These are phyloP conservation scores for Peromyscus nudipes DNA, from an alignment of 2,797 vertebrate genomes.

Conservation along the genomic window DNA sequence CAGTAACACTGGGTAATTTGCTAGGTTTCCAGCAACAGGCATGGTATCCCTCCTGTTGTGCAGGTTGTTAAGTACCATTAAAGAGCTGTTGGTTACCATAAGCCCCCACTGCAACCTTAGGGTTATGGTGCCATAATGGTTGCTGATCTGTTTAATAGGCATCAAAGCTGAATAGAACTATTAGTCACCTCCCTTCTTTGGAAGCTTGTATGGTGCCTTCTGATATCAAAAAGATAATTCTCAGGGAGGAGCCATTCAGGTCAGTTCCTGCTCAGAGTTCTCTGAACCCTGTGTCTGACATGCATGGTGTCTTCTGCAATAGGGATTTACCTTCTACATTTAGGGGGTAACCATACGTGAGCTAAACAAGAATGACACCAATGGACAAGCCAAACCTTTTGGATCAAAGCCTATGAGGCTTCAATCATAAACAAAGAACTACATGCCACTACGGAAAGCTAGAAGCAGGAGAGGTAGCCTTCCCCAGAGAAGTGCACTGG, in stretches of 20 bases:
- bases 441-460: neutral
- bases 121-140: neutral
- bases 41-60: neutral
- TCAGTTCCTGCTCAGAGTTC: neutral
- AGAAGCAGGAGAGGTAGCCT: neutral
- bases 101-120: neutral
- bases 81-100: neutral
- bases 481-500: neutral
- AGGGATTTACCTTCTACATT: neutral
- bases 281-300: neutral
- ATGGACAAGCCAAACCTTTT: neutral
- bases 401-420: too few species aligned
- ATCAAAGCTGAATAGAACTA: too few species aligned
- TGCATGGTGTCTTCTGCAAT: neutral
- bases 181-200: too few species aligned
- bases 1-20: neutral
- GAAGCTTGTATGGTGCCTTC: neutral
- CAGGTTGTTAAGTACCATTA: neutral
- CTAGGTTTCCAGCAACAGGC: neutral
- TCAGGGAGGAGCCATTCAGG: neutral
- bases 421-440: too few species aligned
- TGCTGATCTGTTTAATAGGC: neutral
- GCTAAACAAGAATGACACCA: neutral
- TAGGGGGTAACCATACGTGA: neutral
- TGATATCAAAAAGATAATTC: neutral